These are phyloP conservation scores for Unio pictorum DNA, from an alignment of 2,888 invertebrate species.

Conservation along the genomic window DNA sequence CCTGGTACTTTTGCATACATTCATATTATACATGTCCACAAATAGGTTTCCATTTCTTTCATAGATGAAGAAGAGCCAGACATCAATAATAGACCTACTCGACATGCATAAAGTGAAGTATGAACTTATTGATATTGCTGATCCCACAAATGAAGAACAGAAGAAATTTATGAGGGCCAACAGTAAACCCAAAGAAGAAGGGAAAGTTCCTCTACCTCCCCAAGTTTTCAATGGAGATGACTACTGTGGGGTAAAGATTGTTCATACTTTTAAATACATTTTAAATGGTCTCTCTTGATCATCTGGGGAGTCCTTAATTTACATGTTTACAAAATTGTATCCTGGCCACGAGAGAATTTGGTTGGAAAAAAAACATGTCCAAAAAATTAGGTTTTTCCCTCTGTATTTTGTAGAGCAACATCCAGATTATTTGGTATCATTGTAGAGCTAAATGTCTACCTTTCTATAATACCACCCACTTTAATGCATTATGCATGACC, in stretches of 20 bases:
- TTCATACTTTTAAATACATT: slow-evolving; percentile 5
- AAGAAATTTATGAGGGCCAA: slow-evolving; percentile 94
- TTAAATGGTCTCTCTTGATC: neutral
- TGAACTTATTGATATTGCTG: slow-evolving; percentile 93
- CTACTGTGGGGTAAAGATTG: slow-evolving; percentile 88
- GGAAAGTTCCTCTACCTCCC: slow-evolving; percentile 78
- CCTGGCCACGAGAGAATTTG: too few relatives aligned
- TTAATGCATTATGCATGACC: too few relatives aligned
- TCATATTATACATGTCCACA: too few relatives aligned
- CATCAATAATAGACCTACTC: slow-evolving; percentile 92
- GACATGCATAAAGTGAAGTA: slow-evolving; percentile 92
- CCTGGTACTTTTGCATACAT: too few relatives aligned
- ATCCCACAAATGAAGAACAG: slow-evolving; percentile 89
- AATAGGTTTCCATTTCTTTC: slow-evolving; percentile 25
- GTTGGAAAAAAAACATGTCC: too few relatives aligned
- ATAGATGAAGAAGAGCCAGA: slow-evolving; percentile 96
- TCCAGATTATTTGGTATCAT: too few relatives aligned
- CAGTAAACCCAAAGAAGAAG: slow-evolving; percentile 65
- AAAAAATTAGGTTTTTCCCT: too few relatives aligned
- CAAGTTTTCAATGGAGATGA: slow-evolving; percentile 94
- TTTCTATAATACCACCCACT: too few relatives aligned
- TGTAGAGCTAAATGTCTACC: too few relatives aligned
- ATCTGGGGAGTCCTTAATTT: too few relatives aligned
- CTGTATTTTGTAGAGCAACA: too few relatives aligned
- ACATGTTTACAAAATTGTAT: too few relatives aligned